Percentiles rank a stretch among this genome's conserved stretches.
phyloP scores from a whole-genome alignment of 1,140 invertebrate species.

The Papilio dardanus region DNA sequence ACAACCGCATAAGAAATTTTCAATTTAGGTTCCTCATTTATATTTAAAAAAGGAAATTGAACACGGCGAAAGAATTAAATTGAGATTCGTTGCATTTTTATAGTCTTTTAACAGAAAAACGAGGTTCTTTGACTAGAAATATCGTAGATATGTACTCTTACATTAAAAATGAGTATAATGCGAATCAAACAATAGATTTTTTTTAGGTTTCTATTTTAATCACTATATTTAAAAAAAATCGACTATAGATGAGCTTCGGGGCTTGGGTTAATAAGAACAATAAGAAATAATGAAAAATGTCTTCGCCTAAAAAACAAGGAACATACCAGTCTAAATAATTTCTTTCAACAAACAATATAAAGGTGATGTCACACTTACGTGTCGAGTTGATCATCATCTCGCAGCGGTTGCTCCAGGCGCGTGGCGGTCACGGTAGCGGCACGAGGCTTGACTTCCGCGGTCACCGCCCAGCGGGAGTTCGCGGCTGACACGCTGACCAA shows the following conservation, averaged over 20 bases:
- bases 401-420: slow-evolving; percentile 83
- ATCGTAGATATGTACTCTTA: too few relatives aligned
- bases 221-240: too few relatives aligned
- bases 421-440: slow-evolving; percentile 93
- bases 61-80: slow-evolving; percentile 3
- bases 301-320: too few relatives aligned
- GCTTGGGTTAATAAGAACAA: too few relatives aligned
- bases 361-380: slow-evolving; percentile 51
- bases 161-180: too few relatives aligned
- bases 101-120: background rate
- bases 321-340: background rate
- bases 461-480: slow-evolving; percentile 91
- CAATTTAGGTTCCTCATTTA: background rate
- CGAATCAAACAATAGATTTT: too few relatives aligned
- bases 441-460: slow-evolving; percentile 92
- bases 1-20: background rate
- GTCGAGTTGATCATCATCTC: slow-evolving; percentile 66
- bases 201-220: too few relatives aligned
- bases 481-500: slow-evolving; percentile 91
- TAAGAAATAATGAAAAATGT: too few relatives aligned
- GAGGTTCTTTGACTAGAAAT: background rate
- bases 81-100: slow-evolving; percentile 13
- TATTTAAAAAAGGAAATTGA: slow-evolving; percentile 3
- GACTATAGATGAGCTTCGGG: too few relatives aligned
- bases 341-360: background rate